Conservation (phyloP, 2,888 invertebrate genomes). For the Nymphalis urticae region DNA sequence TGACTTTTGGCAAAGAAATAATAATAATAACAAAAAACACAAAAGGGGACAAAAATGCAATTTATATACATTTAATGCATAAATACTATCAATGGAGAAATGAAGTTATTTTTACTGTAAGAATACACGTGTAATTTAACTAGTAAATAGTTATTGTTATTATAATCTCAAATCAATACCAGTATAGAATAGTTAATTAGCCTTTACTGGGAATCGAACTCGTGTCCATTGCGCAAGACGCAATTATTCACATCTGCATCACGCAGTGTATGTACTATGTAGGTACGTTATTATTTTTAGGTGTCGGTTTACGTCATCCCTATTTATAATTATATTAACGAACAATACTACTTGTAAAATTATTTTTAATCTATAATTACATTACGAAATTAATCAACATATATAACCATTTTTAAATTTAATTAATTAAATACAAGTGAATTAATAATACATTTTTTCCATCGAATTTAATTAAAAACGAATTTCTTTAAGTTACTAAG, state of each 20-base stretch:
- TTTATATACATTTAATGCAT: no score
- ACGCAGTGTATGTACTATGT: constrained; percentile 12
- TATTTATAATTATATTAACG: not conserved
- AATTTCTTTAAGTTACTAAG: constrained; percentile 7
- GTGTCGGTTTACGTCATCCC: not conserved
- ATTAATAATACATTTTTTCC: not conserved
- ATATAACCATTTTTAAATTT: not conserved
- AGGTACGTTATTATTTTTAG: constrained; percentile 16
- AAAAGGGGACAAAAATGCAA: no score
- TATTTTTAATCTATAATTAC: constrained; percentile 3
- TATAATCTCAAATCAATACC: not conserved
- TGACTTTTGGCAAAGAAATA: no score
- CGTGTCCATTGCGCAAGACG: constrained; percentile 30
- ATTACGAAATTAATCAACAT: not conserved
- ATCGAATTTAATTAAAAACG: not conserved
- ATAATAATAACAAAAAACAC: no score
- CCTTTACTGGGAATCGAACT: constrained; percentile 29
- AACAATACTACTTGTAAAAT: not conserved
- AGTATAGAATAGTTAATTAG: constrained; percentile 21
- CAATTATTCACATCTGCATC: constrained; percentile 26
- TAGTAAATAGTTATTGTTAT: no score
- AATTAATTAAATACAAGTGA: not conserved
- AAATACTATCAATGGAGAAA: no score
- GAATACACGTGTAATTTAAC: no score
- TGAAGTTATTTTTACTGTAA: no score